Base-by-base conservation (phyloP, 1,140 invertebrate genomes). In the Kradibia gibbosae region DNA sequence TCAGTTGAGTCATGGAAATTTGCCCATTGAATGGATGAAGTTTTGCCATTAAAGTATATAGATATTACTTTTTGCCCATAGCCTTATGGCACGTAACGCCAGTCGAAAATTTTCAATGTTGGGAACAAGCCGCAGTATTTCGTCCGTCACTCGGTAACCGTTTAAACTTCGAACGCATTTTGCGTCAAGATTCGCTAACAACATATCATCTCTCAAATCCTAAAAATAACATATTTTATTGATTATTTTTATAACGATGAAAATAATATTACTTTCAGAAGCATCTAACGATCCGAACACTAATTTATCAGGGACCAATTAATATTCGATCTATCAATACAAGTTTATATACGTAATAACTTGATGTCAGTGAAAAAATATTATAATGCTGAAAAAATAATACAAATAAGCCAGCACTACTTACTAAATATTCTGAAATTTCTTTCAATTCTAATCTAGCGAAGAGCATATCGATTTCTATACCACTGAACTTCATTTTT, bases 401-500 rank as follows among this genome's bases (percentile, higher is more conserved):
- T 28, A 31, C 15, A 31, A 3, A 31, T 28, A 3, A 11, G 25
- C n/a, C 3, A n/a, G 1, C 3, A 39, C 20, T 20, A 76, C 62
- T 67, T 55, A 78, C 76, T 57, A 78, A 39, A 53, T 28, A 53
- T 3, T 67, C 62, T 8, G 31, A 28, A 13, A 70, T 78, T 20
- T 36, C 20, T 3, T 70, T 11, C 8, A 70, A 28, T 20, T 53
- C 28, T 28, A 78, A 71, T 70, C 48, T 78, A 53, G 65, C 76
- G 34, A 78, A 78, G 20, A 78, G 65, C 65, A 78, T 36, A 70
- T 78, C 76, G 5, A 78, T 53, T 53, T 78, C 62, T 67, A 78
- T 78, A 53, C 62, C 62, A 28, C n/a, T 50, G 45, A 78, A 53
- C 2, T 78, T 78, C 62, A 78, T 70, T 55, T 78, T 78, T 55